These are phyloP conservation scores for Phymanthus crucifer DNA, from an alignment of 92 coral and sea anemone species.

Conservation along the genomic window DNA sequence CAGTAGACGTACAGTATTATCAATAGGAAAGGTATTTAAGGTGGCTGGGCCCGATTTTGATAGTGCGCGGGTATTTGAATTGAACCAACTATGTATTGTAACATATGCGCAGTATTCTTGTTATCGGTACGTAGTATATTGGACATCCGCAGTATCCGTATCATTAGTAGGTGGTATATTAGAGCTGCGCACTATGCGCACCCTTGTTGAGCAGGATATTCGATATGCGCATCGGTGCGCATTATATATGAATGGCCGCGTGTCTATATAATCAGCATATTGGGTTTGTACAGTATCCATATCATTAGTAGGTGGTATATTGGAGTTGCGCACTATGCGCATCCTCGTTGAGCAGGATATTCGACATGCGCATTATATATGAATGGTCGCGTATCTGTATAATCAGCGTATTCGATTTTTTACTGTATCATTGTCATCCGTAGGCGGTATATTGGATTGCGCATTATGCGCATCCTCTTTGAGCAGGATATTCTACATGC, in stretches of 20 bases:
- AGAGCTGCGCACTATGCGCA: background rate
- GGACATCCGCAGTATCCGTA: background rate
- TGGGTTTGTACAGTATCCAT: no score
- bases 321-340: background rate
- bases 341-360: no score
- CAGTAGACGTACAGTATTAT: background rate
- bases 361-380: background rate
- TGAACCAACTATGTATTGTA: no score
- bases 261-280: no score
- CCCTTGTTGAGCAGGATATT: background rate
- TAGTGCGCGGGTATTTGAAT: no score
- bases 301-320: background rate
- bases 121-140: background rate
- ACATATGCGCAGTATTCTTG: background rate
- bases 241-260: no score
- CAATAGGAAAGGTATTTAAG: no score
- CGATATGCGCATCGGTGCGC: background rate
- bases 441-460: background rate
- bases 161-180: background rate
- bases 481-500: background rate
- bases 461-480: background rate
- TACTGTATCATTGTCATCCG: background rate
- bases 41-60: no score
- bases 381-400: background rate
- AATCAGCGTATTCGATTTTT: background rate